Base-by-base conservation (phyloP, 2,797 vertebrate species). In the Cichlasoma orientale region DNA sequence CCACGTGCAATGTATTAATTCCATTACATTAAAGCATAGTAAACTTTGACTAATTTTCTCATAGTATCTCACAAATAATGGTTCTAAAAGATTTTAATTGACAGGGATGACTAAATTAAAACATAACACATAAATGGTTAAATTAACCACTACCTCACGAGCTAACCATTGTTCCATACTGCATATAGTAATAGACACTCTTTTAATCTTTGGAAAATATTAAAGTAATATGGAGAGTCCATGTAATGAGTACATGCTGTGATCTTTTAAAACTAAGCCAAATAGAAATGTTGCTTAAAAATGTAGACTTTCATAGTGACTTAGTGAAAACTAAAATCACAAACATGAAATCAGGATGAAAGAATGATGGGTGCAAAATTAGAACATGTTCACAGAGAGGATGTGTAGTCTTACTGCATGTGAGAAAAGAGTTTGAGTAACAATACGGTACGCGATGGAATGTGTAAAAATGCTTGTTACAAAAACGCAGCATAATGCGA, bases 381-480 rank as follows among this genome's bases (percentile, higher is more conserved):
- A 73, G 31, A 61, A 74, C 75, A 29, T 69, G 57, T 27, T 66
- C 41, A 72, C 27, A 74, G 38, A 66, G 12, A 11, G 2, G 59
- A 25, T 54, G 61, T 16, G 14, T 71, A 44, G 44, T 36, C 13
- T 50, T 54, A n/a, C n/a, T n/a, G n/a, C n/a, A 59, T 27, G 38
- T 69, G 36, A 63, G 27, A 7, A 50, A 23, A 25, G 27, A 16
- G n/a, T 4, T 13, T 7, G 56, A 38, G 50, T 77, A 58, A 58
- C 72, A 56, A 70, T 29, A 36, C 56, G 47, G 21, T 56, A 61
- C n/a, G 61, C 68, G 61, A 72, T 69, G 58, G 72, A 33, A 57
- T 58, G 74, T 77, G 72, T 78, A 56, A 38, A 61, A 69, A 52
- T 16, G 5, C 18, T 27, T 63, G 29, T 56, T 55, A 33, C 1